Evolutionary conservation across 37 sponge, comb jelly and placozoan species (phyloP), one percentile per base, ranked within the genome.

Genomic region (Mnemiopsis leidyi): DNA sequence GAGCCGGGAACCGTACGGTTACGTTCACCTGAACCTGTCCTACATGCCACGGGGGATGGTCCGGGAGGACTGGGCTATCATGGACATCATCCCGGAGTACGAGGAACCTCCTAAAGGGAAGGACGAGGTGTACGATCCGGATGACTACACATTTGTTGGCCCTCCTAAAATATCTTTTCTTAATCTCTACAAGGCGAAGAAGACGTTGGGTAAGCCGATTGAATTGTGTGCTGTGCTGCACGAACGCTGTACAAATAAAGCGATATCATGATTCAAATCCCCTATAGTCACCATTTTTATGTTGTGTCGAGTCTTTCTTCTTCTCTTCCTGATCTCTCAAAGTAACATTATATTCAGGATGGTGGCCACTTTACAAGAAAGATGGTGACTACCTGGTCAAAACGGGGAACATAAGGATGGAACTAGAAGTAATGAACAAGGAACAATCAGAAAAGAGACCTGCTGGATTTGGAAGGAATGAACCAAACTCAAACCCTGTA

Each of bases 1-100:
- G 3, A 71, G 30, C 5, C 5, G 20, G 75, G 75, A 71, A 71
- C 75, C 75, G 7, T 71, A 71, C 30, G 75, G 75, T n/a, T 71
- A 71, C 75, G 75, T 71, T 28, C 75, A 71, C 75, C 75, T 71
- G 30, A 71, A 71, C n/a, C 20, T 71, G 75, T 71, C 75, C 75
- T 71, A 71, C 20, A 71, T 71, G 75, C 75, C 75, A 71, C 75
- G 75, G 5, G 75, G 75, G 2, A 71, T 71, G 75, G 75, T 5
- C 3, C 25, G 75, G 30, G 75, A 71, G 75, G 75, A 71, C n/a
- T 71, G 75, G 75, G 75, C 75, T 28, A 71, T 71, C 3, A 71
- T 71, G 75, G 75, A 71, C 75, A 71, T 71, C 20, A 71, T 71
- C 5, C 75, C 75, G 5, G 75, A 71, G 75, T 71, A 71, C n/a